Conservation (phyloP, 2,888 invertebrate genomes). For the Hymenopus coronatus region DNA sequence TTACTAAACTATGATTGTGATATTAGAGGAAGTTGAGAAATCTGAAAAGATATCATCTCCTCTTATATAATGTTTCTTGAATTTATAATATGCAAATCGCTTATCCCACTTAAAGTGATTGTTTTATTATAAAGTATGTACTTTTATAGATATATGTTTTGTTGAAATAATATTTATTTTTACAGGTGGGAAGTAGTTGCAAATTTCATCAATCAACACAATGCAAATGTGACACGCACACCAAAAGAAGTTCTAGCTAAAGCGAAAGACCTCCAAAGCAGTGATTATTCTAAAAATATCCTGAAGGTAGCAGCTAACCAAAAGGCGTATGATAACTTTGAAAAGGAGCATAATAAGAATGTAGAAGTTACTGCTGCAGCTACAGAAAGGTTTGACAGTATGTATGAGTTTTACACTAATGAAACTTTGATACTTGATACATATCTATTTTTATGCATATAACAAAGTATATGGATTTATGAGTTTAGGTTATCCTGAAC, state of each 20-base stretch:
- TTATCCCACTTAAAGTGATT: no score
- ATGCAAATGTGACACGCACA: constrained; percentile 59
- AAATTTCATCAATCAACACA: constrained; percentile 90
- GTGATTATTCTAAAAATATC: constrained; percentile 78
- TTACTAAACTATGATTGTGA: no score
- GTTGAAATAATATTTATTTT: constrained; percentile 9
- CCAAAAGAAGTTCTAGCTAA: constrained; percentile 93
- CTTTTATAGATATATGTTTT: no score
- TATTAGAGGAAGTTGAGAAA: no score
- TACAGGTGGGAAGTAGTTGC: constrained; percentile 86
- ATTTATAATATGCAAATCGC: no score
- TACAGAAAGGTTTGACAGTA: constrained; percentile 60
- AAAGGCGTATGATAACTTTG: constrained; percentile 87
- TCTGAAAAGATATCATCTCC: no score
- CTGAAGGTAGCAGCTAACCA: constrained; percentile 87
- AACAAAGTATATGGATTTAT: no score
- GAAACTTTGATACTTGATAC: no score
- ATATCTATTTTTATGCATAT: no score
- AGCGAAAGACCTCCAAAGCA: constrained; percentile 91
- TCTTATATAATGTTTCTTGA: no score
- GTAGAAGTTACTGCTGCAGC: constrained; percentile 69
- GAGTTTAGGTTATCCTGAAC: no score
- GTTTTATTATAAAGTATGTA: no score
- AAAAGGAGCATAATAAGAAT: constrained; percentile 59
- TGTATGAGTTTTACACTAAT: constrained; percentile 34